phyloP scores from a whole-genome alignment of 2,888 invertebrate genomes.

The Erebia epiphron region DNA sequence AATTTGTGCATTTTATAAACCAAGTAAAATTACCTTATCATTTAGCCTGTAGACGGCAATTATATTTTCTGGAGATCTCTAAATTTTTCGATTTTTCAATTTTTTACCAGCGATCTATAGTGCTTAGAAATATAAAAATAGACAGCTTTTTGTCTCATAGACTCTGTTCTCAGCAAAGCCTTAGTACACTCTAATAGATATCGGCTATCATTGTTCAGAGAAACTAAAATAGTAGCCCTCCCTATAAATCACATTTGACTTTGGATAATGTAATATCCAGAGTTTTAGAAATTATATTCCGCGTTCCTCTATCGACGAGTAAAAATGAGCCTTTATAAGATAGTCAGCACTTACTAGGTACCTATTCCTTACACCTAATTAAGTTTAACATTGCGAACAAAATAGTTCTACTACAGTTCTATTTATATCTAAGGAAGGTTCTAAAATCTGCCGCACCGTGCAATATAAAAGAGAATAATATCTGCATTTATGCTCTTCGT shows the following conservation, averaged over 20 bases:
- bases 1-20: not conserved
- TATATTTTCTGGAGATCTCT: too few relatives aligned
- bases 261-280: not conserved
- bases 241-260: too few relatives aligned
- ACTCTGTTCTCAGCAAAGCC: too few relatives aligned
- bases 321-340: not conserved
- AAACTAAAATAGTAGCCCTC: too few relatives aligned
- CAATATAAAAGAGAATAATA: constrained; percentile 14
- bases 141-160: too few relatives aligned
- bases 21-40: not conserved
- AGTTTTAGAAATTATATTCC: not conserved
- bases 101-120: too few relatives aligned
- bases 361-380: not conserved
- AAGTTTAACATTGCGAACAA: not conserved
- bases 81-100: too few relatives aligned
- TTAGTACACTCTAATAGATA: too few relatives aligned
- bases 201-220: too few relatives aligned
- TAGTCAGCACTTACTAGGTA: not conserved
- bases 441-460: constrained; percentile 10
- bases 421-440: not conserved
- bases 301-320: not conserved
- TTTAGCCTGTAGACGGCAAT: too few relatives aligned
- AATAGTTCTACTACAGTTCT: constrained; percentile 4
- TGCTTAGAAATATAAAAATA: too few relatives aligned
- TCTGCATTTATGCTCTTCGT: constrained; percentile 13